These are phyloP conservation scores for Epinephelus awoara DNA, from an alignment of 2,797 vertebrate genomes.

Conservation along the genomic window DNA sequence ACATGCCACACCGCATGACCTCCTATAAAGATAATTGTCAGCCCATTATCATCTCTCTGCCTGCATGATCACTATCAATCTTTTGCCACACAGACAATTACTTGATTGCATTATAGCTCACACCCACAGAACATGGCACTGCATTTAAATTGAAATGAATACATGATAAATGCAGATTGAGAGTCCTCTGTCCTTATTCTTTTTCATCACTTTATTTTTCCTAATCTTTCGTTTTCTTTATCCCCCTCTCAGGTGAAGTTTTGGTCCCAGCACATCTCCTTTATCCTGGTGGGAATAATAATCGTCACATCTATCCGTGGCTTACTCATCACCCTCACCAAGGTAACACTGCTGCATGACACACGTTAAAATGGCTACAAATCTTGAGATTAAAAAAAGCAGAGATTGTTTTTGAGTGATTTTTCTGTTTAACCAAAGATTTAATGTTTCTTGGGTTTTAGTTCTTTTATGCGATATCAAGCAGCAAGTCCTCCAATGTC, in stretches of 20 bases:
- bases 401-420: not conserved
- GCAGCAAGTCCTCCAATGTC: slow-evolving; percentile 99
- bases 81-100: slow-evolving; percentile 8
- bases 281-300: slow-evolving; percentile 99
- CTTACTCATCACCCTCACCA: slow-evolving; percentile 97
- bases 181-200: not conserved
- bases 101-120: slow-evolving; percentile 21
- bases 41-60: slow-evolving; percentile 35
- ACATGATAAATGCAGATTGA: slow-evolving; percentile 11
- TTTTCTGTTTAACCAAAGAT: not conserved
- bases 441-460: slow-evolving; percentile 59
- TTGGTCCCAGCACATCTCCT: slow-evolving; percentile 99
- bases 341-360: slow-evolving; percentile 84
- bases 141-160: slow-evolving; percentile 16
- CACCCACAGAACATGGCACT: not conserved
- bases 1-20: slow-evolving; percentile 33
- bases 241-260: slow-evolving; percentile 92
- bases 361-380: not conserved
- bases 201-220: not conserved
- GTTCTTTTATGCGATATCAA: slow-evolving; percentile 99
- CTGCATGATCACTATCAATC: slow-evolving; percentile 26
- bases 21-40: slow-evolving; percentile 64
- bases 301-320: slow-evolving; percentile 98
- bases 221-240: not conserved
- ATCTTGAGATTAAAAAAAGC: not conserved